Conservation (phyloP, 2,113 vertebrate species). For the Clinocottus analis region DNA sequence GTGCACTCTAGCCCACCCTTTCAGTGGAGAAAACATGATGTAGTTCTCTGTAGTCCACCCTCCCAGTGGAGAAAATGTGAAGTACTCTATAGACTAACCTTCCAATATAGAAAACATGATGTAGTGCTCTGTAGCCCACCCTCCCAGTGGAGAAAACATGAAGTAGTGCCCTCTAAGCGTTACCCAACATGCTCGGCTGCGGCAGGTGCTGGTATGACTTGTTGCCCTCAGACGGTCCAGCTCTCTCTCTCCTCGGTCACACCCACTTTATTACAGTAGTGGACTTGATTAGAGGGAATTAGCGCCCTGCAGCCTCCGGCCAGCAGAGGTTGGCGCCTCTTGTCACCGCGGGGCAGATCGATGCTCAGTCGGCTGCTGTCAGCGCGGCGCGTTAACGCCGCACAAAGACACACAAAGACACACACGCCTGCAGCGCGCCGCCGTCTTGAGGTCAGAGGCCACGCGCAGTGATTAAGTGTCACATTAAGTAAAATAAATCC, state of each 20-base stretch:
- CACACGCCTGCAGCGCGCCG: background rate
- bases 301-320: slow-evolving; percentile 46
- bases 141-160: too few relatives aligned
- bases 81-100: too few relatives aligned
- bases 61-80: too few relatives aligned
- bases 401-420: background rate
- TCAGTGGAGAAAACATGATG: too few relatives aligned
- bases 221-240: background rate
- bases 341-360: slow-evolving; percentile 52
- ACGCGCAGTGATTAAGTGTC: background rate
- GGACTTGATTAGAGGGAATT: slow-evolving; percentile 68
- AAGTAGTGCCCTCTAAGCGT: too few relatives aligned
- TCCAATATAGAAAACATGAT: too few relatives aligned
- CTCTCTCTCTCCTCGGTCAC: slow-evolving; percentile 9
- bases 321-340: slow-evolving; percentile 45
- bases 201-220: background rate
- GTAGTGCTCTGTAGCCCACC: too few relatives aligned
- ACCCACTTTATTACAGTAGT: slow-evolving; percentile 33
- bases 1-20: too few relatives aligned
- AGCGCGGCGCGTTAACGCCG: slow-evolving; percentile 20
- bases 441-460: background rate
- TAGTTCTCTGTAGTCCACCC: too few relatives aligned
- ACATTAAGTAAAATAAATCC: background rate
- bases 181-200: too few relatives aligned
- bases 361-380: slow-evolving; percentile 53